Conservation (phyloP, 1,140 invertebrate species). For the Ooceraea biroi region DNA sequence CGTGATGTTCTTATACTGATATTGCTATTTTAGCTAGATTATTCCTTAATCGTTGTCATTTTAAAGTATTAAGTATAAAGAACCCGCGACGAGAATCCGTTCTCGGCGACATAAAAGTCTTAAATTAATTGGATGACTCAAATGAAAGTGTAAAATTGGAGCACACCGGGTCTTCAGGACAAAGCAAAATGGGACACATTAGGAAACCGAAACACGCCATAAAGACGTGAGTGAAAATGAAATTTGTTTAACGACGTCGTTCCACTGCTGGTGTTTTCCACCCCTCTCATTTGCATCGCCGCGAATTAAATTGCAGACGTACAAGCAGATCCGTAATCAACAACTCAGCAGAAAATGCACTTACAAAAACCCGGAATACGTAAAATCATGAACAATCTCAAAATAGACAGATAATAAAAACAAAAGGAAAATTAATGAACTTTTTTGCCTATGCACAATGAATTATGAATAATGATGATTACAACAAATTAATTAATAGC, state of each 20-base stretch:
- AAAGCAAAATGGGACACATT: constrained; percentile 16
- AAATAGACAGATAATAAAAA: not conserved
- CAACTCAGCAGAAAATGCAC: constrained; percentile 7
- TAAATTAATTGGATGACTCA: constrained; percentile 22
- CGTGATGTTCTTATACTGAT: no score
- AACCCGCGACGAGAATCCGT: not conserved
- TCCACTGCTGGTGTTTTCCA: constrained; percentile 8
- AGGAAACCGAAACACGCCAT: constrained; percentile 28
- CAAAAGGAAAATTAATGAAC: constrained; percentile 13
- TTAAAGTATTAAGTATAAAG: not conserved
- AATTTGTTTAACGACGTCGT: constrained; percentile 44
- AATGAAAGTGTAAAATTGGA: constrained; percentile 24
- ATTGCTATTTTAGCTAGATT: not conserved
- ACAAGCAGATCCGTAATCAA: not conserved
- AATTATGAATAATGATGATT: not conserved
- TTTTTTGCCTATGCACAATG: not conserved
- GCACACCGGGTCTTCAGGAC: not conserved
- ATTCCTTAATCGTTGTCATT: not conserved
- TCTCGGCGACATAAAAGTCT: not conserved
- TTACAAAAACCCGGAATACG: not conserved
- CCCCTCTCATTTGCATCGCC: constrained; percentile 29
- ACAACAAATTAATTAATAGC: not conserved
- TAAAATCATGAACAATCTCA: not conserved
- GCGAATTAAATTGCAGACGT: constrained; percentile 28
- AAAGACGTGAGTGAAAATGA: constrained; percentile 29